These are phyloP conservation scores for Trichacis sp. DNA, from an alignment of 2,888 invertebrate genomes.

Conservation along the genomic window DNA sequence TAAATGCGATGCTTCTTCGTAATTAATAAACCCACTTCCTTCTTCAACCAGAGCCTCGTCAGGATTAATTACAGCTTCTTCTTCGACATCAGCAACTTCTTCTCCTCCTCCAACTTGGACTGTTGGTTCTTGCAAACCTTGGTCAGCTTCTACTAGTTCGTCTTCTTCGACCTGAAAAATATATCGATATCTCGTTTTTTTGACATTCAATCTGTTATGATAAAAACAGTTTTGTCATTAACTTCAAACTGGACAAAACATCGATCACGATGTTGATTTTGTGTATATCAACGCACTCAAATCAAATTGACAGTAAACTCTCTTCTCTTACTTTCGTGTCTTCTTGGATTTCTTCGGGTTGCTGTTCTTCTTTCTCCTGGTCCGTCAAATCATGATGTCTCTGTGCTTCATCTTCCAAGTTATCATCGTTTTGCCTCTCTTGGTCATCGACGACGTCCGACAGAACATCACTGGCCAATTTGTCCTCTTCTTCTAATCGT, in stretches of 20 bases:
- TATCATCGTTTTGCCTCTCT: constrained; percentile 21
- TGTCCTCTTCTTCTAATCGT: constrained; percentile 75
- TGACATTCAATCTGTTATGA: no score
- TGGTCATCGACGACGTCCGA: constrained; percentile 38
- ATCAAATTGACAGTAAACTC: no score
- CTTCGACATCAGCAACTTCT: constrained; percentile 34
- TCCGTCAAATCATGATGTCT: constrained; percentile 50
- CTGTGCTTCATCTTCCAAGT: constrained; percentile 46
- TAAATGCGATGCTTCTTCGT: constrained; percentile 4
- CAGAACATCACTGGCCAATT: constrained; percentile 72
- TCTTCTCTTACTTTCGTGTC: constrained; percentile 60
- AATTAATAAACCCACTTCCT: constrained; percentile 1
- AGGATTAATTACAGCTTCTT: constrained; percentile 16
- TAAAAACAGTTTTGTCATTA: no score
- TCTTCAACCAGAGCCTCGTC: constrained; percentile 12
- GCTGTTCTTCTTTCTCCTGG: constrained; percentile 59
- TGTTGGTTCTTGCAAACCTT: constrained; percentile 23
- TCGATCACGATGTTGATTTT: no score
- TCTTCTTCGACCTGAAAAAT: constrained; percentile 37
- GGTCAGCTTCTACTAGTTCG: constrained; percentile 35
- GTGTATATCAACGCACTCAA: no score
- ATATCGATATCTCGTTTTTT: no score
- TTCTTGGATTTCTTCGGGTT: constrained; percentile 58
- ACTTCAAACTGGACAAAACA: no score
- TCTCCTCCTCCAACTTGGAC: constrained; percentile 45